Conservation (phyloP, 2,113 vertebrate genomes). For the Grus americana region DNA sequence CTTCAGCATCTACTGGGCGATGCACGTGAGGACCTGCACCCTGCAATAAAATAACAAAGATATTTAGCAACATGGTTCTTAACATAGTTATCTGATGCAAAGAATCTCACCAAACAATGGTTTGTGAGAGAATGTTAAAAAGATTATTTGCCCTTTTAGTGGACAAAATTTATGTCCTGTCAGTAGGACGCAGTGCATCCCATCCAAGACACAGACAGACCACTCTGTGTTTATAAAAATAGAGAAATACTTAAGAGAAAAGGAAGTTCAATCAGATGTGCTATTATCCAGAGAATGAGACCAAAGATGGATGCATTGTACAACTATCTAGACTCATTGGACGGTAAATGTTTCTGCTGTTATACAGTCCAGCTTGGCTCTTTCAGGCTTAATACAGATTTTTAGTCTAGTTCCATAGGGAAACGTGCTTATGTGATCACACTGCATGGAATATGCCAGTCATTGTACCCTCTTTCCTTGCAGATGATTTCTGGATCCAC, state of each 20-base stretch:
- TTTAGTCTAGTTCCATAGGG: neutral
- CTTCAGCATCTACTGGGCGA: slow-evolving; percentile 86
- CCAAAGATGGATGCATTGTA: neutral
- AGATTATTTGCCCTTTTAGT: neutral
- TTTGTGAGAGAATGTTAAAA: neutral
- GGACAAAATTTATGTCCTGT: neutral
- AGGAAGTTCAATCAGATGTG: neutral
- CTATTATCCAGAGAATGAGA: neutral
- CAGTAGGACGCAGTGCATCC: neutral
- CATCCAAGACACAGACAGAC: neutral
- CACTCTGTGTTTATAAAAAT: neutral
- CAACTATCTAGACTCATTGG: neutral
- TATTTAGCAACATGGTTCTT: neutral
- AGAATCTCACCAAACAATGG: neutral
- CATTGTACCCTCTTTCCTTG: neutral
- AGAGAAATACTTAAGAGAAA: neutral
- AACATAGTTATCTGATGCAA: neutral
- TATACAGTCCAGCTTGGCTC: neutral
- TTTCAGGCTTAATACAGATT: neutral
- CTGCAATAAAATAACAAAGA: slow-evolving; percentile 54
- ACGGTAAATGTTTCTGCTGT: neutral
- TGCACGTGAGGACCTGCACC: slow-evolving; percentile 83
- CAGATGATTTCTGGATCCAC: neutral
- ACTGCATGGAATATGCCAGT: neutral
- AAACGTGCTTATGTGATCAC: neutral